These are phyloP conservation scores for Drosophila nannoptera DNA, from an alignment of 1,140 invertebrate species.

Conservation along the genomic window DNA sequence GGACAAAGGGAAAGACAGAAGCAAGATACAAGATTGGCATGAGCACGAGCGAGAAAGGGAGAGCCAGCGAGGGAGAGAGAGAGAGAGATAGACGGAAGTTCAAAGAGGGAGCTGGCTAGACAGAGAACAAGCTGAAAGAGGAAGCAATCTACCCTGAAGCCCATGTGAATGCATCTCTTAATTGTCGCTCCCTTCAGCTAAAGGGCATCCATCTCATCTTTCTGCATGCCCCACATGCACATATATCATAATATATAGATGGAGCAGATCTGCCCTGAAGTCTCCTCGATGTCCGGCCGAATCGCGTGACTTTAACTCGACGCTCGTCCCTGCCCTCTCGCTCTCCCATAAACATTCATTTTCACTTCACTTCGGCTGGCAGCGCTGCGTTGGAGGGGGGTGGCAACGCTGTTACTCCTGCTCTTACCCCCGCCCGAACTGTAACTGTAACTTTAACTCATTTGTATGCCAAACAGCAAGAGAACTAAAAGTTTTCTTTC, in stretches of 20 bases:
- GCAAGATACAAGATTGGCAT: too few relatives aligned
- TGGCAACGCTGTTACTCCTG: background rate
- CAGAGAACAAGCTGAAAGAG: too few relatives aligned
- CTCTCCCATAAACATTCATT: conserved; percentile 32
- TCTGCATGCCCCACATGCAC: background rate
- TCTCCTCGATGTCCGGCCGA: background rate
- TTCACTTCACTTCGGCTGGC: conserved; percentile 35
- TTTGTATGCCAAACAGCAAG: conserved; percentile 75
- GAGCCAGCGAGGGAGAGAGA: too few relatives aligned
- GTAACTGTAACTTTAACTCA: conserved; percentile 67
- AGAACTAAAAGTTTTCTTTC: conserved; percentile 76
- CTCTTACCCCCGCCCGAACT: background rate
- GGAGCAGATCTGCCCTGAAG: background rate
- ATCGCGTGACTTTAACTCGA: conserved; percentile 24
- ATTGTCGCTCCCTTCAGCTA: too few relatives aligned
- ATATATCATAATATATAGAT: background rate
- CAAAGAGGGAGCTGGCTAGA: too few relatives aligned
- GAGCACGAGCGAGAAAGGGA: too few relatives aligned
- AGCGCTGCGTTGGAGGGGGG: background rate
- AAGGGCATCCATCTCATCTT: too few relatives aligned
- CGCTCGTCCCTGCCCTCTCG: background rate
- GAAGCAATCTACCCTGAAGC: too few relatives aligned
- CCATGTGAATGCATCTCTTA: too few relatives aligned
- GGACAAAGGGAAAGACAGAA: too few relatives aligned
- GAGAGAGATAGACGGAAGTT: too few relatives aligned